Evolutionary conservation across 1,140 invertebrate genomes (phyloP), one percentile per base, ranked within the genome.

Genomic region (Drosophila arizonae): DNA sequence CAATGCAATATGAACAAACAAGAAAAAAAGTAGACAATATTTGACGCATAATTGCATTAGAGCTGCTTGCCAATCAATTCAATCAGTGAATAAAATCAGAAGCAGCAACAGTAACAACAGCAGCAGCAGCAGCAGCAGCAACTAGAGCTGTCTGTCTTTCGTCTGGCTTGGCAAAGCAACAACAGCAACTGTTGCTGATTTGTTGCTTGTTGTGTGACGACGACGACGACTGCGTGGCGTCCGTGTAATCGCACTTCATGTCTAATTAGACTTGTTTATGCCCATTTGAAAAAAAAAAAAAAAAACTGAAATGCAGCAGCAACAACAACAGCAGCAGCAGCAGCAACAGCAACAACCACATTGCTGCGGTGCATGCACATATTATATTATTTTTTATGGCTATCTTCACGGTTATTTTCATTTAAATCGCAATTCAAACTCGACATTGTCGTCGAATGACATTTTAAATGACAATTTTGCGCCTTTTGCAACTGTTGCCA

Each of bases 181-280:
- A 66, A 17, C 52, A 54, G 46, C 26, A 55, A 36, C 36, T 66
- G 69, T 57, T 69, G 67, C 73, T 77, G 63, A 66, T 76, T 70
- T 76, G 82, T 76, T 50, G 57, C 76, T 72, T 60, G 71, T 62
- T 69, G 82, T 76, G 68, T 87, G 82, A 70, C 77, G 67, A 72
- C 75, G 26, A 46, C 51, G 54, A 36, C 75, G 78, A 76, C 75
- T 86, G 82, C 76, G 67, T 86, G 82, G 78, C 79, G 82, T 79
- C 76, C 79, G 84, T 87, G 84, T 87, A 87, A 88, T 88, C 84
- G 84, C 84, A 88, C 84, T 88, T 88, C 84, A 88, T 84, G 84
- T 88, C 84, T 88, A 88, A 88, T 88, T 88, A 88, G 84, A 80
- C 84, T 88, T 88, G 84, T 88, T 88, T 88, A 88, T 88, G 79